A percentile compares a stretch with the other conserved stretches of the same genome.
Conservation (phyloP, 2,797 vertebrate species). For the Ciconia nigra region DNA sequence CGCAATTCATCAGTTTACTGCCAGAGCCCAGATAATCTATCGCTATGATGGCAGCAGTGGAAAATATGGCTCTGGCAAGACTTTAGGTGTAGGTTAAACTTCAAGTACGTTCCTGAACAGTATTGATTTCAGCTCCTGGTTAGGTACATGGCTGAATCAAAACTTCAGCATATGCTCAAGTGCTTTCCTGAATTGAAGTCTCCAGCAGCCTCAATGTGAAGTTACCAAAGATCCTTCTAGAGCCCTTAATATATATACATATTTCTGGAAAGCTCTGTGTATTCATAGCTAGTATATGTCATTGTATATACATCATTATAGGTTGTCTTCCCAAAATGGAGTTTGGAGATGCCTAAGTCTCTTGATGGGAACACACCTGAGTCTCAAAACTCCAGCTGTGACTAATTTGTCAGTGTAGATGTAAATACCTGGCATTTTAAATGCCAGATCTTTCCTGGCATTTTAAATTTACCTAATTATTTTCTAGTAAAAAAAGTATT, state of each 20-base stretch:
- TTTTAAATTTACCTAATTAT: background rate
- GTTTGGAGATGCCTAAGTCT: background rate
- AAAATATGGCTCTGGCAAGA: background rate
- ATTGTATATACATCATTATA: background rate
- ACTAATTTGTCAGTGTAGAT: background rate
- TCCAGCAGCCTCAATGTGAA: background rate
- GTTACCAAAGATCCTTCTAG: background rate
- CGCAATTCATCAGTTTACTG: background rate
- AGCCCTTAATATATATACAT: background rate
- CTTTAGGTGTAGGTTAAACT: background rate
- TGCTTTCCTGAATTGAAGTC: background rate
- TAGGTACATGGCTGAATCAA: background rate
- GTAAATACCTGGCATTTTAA: background rate
- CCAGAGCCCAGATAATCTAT: background rate
- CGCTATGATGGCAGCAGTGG: background rate
- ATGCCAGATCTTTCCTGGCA: background rate
- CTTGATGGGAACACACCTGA: accelerated
- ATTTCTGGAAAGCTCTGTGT: background rate
- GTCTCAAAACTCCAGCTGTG: background rate
- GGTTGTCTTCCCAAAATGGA: background rate
- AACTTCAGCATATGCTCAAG: background rate
- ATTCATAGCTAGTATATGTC: background rate
- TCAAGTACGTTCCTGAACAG: background rate
- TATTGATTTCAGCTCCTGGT: background rate
- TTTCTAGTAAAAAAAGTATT: background rate